Base-by-base conservation (phyloP, 1,140 invertebrate genomes). In the Diorhabda carinulata region DNA sequence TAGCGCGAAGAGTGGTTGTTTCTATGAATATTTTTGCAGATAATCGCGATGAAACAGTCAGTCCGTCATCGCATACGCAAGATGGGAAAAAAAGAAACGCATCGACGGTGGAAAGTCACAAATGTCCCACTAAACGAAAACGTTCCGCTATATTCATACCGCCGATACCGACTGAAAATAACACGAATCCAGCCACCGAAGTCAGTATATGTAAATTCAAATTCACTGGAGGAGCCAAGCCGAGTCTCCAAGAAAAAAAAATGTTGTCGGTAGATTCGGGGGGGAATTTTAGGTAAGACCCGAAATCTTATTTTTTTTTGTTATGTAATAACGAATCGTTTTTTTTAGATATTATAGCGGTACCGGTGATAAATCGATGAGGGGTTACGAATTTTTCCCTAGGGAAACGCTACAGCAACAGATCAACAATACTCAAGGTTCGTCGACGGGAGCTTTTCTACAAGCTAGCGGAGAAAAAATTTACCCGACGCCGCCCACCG, bases 161-260 rank as follows among this genome's bases (percentile, higher is more conserved):
- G 0, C 91, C 91, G 0, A 87, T 92, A 80, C 90, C 90, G 0
- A 82, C 86, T 0, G 90, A 91, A 70, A 90, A 87, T 69, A 82
- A 85, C 3, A 87, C 89, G 6, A 91, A 91, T 73, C 90, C 90
- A 0, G 89, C 90, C 0, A 91, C 90, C 0, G 91, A 92, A 80
- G 91, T 92, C 57, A 94, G 92, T 80, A 96, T 95, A 78, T 95
- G 94, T 79, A 96, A 95, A 78, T 96, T 96, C 77, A 96, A 96
- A 78, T 95, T 96, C 78, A 95, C 93, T 0, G 93, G 92, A 3
- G 93, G 94, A 0, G 91, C 92, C 43, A 92, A 93, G 70, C 94
- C 94, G 0, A 90, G 88, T 61, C 79, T 95, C 43, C 91, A 95
- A 79, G 93, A 96, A 75, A 95, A 95, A 82, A 95, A 95, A 80